A percentile compares a stretch with the other conserved stretches of the same genome.
Conservation (phyloP, 1,140 invertebrate genomes). For the Pemphigus obesinymphae region DNA sequence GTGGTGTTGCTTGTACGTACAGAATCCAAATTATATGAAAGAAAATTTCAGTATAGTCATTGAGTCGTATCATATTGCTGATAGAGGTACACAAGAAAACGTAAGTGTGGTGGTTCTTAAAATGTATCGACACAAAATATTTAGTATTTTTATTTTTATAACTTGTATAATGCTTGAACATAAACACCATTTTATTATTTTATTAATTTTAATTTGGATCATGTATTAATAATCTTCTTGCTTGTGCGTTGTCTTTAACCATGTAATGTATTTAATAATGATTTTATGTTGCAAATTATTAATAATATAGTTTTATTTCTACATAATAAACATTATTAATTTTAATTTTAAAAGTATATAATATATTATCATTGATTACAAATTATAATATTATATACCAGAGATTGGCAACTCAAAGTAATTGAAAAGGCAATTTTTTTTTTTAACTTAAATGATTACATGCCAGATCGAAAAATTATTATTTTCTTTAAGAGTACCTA, state of each 20-base stretch:
- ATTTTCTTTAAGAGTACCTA: too few relatives aligned
- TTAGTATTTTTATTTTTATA: neutral
- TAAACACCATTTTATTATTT: neutral
- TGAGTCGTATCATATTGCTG: conserved; percentile 91
- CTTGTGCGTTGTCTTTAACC: neutral
- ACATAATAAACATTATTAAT: too few relatives aligned
- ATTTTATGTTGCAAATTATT: neutral
- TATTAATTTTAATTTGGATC: conserved; percentile 25
- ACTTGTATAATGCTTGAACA: neutral
- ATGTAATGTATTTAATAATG: neutral
- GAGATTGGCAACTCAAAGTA: too few relatives aligned
- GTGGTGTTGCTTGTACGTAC: conserved; percentile 44
- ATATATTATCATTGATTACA: too few relatives aligned
- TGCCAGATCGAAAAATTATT: too few relatives aligned
- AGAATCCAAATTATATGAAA: conserved; percentile 99
- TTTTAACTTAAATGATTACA: too few relatives aligned
- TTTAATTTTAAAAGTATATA: too few relatives aligned
- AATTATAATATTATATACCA: too few relatives aligned
- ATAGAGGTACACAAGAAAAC: conserved; percentile 74
- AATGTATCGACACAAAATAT: neutral
- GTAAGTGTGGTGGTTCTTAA: conserved; percentile 58
- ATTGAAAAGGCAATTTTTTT: too few relatives aligned
- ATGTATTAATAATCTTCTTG: neutral
- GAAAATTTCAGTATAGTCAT: conserved; percentile 94
- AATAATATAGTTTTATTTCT: too few relatives aligned